Base-by-base conservation (phyloP, 2,888 invertebrate species). In the Drosophila flavopinicola region DNA sequence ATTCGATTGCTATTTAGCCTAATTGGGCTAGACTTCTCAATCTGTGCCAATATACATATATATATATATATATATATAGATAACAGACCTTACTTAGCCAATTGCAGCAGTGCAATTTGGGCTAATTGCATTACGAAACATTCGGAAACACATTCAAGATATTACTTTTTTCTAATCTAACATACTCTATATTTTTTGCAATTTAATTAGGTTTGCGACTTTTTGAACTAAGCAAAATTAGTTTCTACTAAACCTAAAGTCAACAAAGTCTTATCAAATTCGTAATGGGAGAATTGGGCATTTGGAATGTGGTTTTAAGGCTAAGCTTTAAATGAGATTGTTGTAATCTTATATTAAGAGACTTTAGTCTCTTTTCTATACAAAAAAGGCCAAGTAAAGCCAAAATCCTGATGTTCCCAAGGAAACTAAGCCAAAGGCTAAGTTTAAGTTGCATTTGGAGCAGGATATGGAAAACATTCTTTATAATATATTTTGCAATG, bases 1-100 rank as follows among this genome's bases (percentile, higher is more conserved):
- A 71, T 63, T 60, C 79, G n/a, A n/a, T n/a, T n/a, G n/a, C n/a
- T 80, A 76, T 80, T 80, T 80, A 67, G 86, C 65, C 80, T 80
- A 86, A 80, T 80, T 80, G 69, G 63, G 70, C 66, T 79, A 29
- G 29, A 29, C 13, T n/a, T 29, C 10, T 38, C 68, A 54, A 49
- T 61, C 63, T 38, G 13, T 37, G 24, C 33, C 52, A 24, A 47
- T 60, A 49, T 17, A 38, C 25, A 2, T 3, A 20, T 20, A 20
- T 2, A 20, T 20, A 20, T 17, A 38, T 29, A 2, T 3, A 20
- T 17, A 38, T 29, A 2, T 3, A 20, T 20, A 20, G 20, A 20
- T 20, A 20, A 2, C 20, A 20, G 4, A 4, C 20, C 2, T 20
- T 20, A 20, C 20, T 20, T 20, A 2, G 4, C 20, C 24, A 35